These are phyloP conservation scores for Phoenicopterus ruber DNA, from an alignment of 2,113 vertebrate genomes.

Conservation along the genomic window DNA sequence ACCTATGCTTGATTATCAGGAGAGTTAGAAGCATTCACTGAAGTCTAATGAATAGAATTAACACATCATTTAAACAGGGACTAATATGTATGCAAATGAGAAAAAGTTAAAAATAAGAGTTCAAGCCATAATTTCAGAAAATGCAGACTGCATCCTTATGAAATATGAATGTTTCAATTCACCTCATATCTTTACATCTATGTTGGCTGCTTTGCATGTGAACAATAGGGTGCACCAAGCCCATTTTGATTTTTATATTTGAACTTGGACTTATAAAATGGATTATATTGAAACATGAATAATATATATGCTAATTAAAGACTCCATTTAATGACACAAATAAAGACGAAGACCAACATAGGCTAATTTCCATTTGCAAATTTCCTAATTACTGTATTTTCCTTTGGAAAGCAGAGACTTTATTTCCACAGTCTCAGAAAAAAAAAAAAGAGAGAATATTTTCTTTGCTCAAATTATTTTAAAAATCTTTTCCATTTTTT, in stretches of 20 bases:
- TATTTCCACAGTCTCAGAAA: background rate
- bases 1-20: conserved; percentile 55
- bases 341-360: conserved; percentile 36
- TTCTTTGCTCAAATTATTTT: background rate
- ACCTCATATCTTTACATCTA: conserved; percentile 53
- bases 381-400: conserved; percentile 50
- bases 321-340: conserved; percentile 59
- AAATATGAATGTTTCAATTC: conserved; percentile 60
- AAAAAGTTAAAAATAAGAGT: conserved; percentile 58
- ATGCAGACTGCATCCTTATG: conserved; percentile 20
- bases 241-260: conserved; percentile 61
- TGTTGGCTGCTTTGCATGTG: conserved; percentile 50
- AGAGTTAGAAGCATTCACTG: conserved; percentile 47
- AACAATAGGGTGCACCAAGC: conserved; percentile 54
- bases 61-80: conserved; percentile 68
- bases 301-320: conserved; percentile 69
- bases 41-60: conserved; percentile 70
- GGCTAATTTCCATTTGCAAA: conserved; percentile 60
- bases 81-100: conserved; percentile 72
- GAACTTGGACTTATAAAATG: conserved; percentile 45
- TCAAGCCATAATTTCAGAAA: conserved; percentile 56
- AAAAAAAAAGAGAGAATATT: background rate
- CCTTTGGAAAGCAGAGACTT: conserved; percentile 37
- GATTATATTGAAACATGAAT: conserved; percentile 58
- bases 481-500: background rate